Evolutionary conservation across 1,140 invertebrate genomes (phyloP).

Genomic region (Brachionus rubens): DNA sequence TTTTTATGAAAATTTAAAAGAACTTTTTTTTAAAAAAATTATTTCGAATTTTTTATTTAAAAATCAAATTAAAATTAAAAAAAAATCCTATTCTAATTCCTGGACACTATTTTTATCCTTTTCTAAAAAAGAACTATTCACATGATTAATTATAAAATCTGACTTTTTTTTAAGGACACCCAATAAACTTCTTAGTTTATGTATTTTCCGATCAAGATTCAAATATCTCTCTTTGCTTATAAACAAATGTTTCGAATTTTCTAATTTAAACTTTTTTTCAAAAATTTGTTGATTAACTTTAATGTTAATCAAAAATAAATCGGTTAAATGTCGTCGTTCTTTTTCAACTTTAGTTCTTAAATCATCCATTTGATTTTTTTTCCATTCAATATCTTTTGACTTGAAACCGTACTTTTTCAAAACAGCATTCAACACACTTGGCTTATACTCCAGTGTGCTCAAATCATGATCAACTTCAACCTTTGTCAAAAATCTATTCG

Average conservation of each 20-base stretch:
- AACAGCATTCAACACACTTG: not conserved
- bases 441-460: not conserved
- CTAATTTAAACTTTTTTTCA: slow-evolving; percentile 11
- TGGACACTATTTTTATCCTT: no score
- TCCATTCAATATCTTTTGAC: slow-evolving; percentile 7
- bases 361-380: slow-evolving; percentile 29
- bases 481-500: slow-evolving; percentile 9
- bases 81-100: not conserved
- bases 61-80: not conserved
- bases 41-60: not conserved
- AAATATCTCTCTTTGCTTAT: slow-evolving; percentile 33
- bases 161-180: not conserved
- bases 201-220: slow-evolving; percentile 10
- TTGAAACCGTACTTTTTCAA: slow-evolving; percentile 8
- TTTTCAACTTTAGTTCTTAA: slow-evolving; percentile 28
- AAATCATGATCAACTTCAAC: slow-evolving; percentile 29
- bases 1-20: no score
- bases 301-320: slow-evolving; percentile 20
- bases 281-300: not conserved
- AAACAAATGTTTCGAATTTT: slow-evolving; percentile 29
- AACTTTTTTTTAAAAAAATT: not conserved
- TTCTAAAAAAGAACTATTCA: not conserved
- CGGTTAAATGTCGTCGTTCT: slow-evolving; percentile 13
- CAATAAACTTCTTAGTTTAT: not conserved
- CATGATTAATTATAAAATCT: not conserved